Evolutionary conservation across 2,888 invertebrate genomes (phyloP).

Genomic region (Himalopsyche tibetana): DNA sequence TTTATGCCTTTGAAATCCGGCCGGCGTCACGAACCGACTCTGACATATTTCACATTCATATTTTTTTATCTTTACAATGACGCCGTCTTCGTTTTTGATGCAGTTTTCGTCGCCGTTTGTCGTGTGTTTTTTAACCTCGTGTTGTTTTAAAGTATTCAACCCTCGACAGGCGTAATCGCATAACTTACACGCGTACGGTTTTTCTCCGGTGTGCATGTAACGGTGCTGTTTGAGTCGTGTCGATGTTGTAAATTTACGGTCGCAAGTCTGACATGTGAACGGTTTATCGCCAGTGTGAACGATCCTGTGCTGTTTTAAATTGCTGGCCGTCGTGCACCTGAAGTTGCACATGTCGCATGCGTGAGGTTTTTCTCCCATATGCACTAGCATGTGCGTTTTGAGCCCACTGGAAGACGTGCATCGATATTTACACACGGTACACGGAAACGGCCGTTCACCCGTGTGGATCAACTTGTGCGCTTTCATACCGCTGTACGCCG

Average conservation of each 20-base stretch:
- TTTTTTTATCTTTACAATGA: background rate
- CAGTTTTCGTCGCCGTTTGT: background rate
- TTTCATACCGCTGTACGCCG: background rate
- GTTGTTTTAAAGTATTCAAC: background rate
- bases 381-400: background rate
- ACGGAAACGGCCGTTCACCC: background rate
- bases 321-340: background rate
- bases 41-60: conserved; percentile 8
- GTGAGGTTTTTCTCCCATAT: background rate
- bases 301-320: conserved; percentile 13
- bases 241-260: background rate
- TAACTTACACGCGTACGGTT: background rate
- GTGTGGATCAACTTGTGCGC: conserved; percentile 6
- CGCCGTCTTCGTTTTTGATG: background rate
- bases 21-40: too few relatives aligned
- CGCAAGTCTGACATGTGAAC: background rate
- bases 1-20: background rate
- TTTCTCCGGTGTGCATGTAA: background rate
- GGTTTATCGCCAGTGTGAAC: background rate
- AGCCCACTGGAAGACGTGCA: background rate
- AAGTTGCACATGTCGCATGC: background rate
- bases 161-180: background rate
- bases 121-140: background rate
- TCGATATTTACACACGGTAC: background rate
- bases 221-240: conserved; percentile 13